Base-by-base conservation (phyloP, 2,113 vertebrate genomes). In the Ellobius talpinus region DNA sequence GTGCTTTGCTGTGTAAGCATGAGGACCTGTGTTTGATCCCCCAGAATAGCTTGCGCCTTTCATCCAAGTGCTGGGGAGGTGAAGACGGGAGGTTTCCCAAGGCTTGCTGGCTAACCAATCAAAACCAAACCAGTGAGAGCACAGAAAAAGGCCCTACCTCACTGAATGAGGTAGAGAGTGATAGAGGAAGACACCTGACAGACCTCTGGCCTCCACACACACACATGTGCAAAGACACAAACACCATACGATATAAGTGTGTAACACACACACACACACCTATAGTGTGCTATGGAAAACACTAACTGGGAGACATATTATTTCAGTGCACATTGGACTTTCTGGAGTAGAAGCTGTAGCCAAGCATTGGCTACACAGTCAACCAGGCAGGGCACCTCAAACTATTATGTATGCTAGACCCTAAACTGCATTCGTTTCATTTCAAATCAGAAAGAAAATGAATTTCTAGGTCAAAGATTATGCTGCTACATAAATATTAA, bases 401-500 rank as follows among this genome's bases (percentile, higher is more conserved):
- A 78, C n/a, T 26, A 52, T 13, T 36, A 70, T 42, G 42, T 14
- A 90, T 11, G 65, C 12, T 70, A 39, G 6, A 3, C 47, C 33
- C 77, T 78, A 63, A 81, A 63, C 74, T 58, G 42, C 36, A 89
- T 79, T n/a, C 2, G 42, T 87, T 87, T 87, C 10, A 91, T 94
- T 94, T 85, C 79, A 86, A 89, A 47, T 93, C 14, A 91, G 52
- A 85, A 93, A 16, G 42, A 89, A 85, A 89, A 90, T 47, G 19
- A 23, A 72, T n/a, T 86, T 94, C 93, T 85, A 94, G 14, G n/a
- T 94, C 7, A 47, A 72, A 90, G 36, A 92, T 58, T 74, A 61
- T 87, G 3, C 29, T 58, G 66, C 52, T 79, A 17, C n/a, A 87
- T 87, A 24, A 81, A 81, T 74, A 70, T 13, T 77, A 89, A 89